These are phyloP conservation scores for Synanthedon andrenaeformis DNA, from an alignment of 2,888 invertebrate genomes.

Conservation along the genomic window DNA sequence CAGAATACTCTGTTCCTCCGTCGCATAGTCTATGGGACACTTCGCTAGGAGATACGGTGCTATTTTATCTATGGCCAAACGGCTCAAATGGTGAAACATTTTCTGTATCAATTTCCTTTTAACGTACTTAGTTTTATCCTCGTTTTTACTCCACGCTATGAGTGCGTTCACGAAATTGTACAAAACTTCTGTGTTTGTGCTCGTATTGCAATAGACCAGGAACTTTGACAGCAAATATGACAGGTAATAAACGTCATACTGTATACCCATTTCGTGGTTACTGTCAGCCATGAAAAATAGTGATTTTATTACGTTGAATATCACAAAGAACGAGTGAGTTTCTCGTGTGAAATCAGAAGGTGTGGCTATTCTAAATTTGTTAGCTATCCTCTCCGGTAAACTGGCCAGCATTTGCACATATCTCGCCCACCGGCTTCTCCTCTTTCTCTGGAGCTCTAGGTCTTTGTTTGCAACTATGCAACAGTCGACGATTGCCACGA, in stretches of 20 bases:
- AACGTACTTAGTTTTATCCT: slow-evolving; percentile 31
- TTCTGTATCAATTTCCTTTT: slow-evolving; percentile 57
- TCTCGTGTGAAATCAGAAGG: slow-evolving; percentile 70
- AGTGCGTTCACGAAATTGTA: slow-evolving; percentile 66
- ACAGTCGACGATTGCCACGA: slow-evolving; percentile 56
- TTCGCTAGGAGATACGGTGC: slow-evolving; percentile 68
- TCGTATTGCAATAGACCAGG: slow-evolving; percentile 66
- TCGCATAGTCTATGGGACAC: slow-evolving; percentile 50
- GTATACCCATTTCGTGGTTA: slow-evolving; percentile 26
- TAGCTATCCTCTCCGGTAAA: slow-evolving; percentile 78
- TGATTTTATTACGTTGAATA: slow-evolving; percentile 71
- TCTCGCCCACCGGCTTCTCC: slow-evolving; percentile 50
- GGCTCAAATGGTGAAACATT: slow-evolving; percentile 66
- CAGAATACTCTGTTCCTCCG: slow-evolving; percentile 44
- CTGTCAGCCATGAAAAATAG: slow-evolving; percentile 72
- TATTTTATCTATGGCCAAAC: slow-evolving; percentile 70
- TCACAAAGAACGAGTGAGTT: slow-evolving; percentile 69
- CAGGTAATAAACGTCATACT: slow-evolving; percentile 49
- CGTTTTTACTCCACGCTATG: slow-evolving; percentile 55
- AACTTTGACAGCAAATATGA: slow-evolving; percentile 73
- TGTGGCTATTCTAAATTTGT: slow-evolving; percentile 68
- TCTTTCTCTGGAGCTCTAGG: slow-evolving; percentile 15
- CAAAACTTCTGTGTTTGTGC: slow-evolving; percentile 53
- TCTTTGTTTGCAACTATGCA: neutral
- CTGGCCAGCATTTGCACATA: slow-evolving; percentile 74